Evolutionary conservation across 2,888 invertebrate species (phyloP), one percentile per base, ranked within the genome.

Genomic region (Drosophila gaucha): DNA sequence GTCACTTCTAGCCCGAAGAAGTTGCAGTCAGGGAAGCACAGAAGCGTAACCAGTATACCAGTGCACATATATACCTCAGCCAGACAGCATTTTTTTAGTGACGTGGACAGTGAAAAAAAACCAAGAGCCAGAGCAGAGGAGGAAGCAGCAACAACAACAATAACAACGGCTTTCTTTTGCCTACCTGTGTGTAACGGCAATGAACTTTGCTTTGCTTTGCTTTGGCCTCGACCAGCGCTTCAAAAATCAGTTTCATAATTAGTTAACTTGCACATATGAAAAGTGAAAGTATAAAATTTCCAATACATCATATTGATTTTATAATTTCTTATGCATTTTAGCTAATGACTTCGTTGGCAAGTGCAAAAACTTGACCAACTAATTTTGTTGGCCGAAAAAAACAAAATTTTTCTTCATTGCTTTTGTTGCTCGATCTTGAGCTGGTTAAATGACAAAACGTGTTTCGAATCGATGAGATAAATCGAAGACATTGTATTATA

Each of bases 1-100:
- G 84, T 86, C 86, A 74, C 52, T 63, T 79, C 54, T 66, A 58
- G 62, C 35, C 38, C 46, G 33, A 51, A 72, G 69, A 58, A 64
- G 59, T 74, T 69, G 75, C 54, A 50, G 63, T 36, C 35, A 38
- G 31, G 46, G 28, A 58, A 16, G 50, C 79, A 68, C 52, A 66
- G 67, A 74, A 82, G 78, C 87, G 85, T 86, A 87, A 74, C 87
- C 73, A 78, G 65, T 43, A 54, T 66, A 52, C 67, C 67, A 63
- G n/a, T n/a, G n/a, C n/a, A n/a, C n/a, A 59, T 69, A 47, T 31
- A 39, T 66, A 55, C 43, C 41, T 35, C 36, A 60, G 66, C 58
- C 62, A 77, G 60, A 39, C 47, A 9, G 60, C 65, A n/a, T 49
- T 49, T 77, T 71, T 73, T 76, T 80, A 72, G 83, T 87, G 84